These are phyloP conservation scores for Entomobrya proxima DNA, from an alignment of 2,888 invertebrate genomes.

Conservation along the genomic window DNA sequence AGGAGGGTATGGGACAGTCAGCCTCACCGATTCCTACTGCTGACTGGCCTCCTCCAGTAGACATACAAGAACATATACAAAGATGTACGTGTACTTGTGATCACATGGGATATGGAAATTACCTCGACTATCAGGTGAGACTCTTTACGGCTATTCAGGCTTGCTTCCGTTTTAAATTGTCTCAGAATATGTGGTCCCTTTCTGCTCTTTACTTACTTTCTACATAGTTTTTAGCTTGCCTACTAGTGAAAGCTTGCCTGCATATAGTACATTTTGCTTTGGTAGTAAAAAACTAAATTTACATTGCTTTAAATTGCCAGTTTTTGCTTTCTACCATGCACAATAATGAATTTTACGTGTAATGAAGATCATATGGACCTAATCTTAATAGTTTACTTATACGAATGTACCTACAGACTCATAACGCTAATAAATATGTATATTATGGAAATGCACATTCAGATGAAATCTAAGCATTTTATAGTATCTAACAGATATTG, in stretches of 20 bases:
- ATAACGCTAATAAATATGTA: conserved; percentile 1
- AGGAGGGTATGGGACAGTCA: conserved; percentile 75
- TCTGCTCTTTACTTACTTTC: neutral
- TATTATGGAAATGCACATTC: neutral
- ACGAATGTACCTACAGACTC: neutral
- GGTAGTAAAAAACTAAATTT: no score
- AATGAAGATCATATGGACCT: neutral
- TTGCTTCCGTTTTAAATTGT: conserved; percentile 19
- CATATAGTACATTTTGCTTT: neutral
- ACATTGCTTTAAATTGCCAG: no score
- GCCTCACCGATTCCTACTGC: conserved; percentile 74
- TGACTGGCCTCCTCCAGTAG: conserved; percentile 79
- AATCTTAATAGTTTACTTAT: neutral
- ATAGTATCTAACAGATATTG: neutral
- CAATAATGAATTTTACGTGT: neutral
- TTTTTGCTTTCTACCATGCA: no score
- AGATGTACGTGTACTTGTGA: conserved; percentile 93
- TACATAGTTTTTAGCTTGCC: neutral
- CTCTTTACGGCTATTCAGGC: conserved; percentile 52
- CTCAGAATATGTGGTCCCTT: neutral
- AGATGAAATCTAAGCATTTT: neutral
- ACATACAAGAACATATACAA: conserved; percentile 91
- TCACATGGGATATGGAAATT: conserved; percentile 95
- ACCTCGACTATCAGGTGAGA: conserved; percentile 87
- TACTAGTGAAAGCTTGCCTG: no score